These are phyloP conservation scores for Melanargia galathea DNA, from an alignment of 2,888 invertebrate genomes.

Conservation along the genomic window DNA sequence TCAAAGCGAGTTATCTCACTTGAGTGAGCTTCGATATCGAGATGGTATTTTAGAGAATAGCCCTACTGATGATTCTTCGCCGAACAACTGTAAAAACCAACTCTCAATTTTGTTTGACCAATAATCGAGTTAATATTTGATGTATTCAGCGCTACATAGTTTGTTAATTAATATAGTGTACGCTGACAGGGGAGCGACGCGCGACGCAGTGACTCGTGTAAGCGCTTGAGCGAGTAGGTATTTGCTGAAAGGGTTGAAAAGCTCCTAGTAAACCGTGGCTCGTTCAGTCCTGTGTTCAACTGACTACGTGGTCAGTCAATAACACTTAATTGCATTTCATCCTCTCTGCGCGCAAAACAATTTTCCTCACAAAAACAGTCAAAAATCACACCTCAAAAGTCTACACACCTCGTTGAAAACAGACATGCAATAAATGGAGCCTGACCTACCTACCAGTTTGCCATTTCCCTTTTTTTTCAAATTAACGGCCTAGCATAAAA, in stretches of 20 bases:
- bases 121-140: not conserved
- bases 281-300: constrained; percentile 47
- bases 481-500: too few relatives aligned
- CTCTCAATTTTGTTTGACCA: not conserved
- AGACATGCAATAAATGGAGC: not conserved
- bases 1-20: too few relatives aligned
- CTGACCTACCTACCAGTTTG: too few relatives aligned
- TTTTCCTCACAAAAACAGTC: constrained; percentile 15
- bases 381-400: not conserved
- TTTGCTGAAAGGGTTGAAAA: constrained; percentile 63
- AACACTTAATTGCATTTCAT: constrained; percentile 46
- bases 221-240: constrained; percentile 62
- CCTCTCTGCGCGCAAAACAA: constrained; percentile 25
- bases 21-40: too few relatives aligned
- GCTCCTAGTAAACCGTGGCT: constrained; percentile 67
- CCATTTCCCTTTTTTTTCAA: too few relatives aligned
- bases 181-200: constrained; percentile 54
- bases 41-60: too few relatives aligned
- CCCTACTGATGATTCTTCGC: too few relatives aligned
- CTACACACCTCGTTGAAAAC: not conserved
- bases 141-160: constrained; percentile 28
- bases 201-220: constrained; percentile 69
- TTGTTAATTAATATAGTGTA: constrained; percentile 46
- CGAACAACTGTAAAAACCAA: not conserved
- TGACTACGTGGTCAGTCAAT: constrained; percentile 65